These are phyloP conservation scores for Hemistola chrysoprasaria DNA, from an alignment of 2,888 invertebrate species.

Conservation along the genomic window DNA sequence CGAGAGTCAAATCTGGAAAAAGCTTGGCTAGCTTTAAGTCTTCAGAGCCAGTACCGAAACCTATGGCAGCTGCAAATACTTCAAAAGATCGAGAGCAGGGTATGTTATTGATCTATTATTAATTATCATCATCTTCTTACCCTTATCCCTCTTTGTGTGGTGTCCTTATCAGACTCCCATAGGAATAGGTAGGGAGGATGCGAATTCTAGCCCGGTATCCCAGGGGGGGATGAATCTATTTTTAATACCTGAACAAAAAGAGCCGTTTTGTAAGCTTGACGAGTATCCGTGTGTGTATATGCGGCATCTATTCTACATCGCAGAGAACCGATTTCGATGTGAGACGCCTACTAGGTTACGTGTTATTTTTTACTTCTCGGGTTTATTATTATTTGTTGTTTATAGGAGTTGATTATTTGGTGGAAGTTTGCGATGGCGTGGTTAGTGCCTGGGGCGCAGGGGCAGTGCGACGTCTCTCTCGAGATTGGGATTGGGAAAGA, in stretches of 20 bases:
- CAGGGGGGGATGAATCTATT: no score
- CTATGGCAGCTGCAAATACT: conserved; percentile 75
- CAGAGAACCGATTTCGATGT: no score
- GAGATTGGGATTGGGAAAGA: conserved; percentile 90
- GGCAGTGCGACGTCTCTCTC: conserved; percentile 91
- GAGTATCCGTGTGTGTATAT: no score
- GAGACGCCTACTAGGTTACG: no score
- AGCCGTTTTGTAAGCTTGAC: no score
- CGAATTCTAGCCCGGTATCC: no score
- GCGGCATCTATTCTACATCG: no score
- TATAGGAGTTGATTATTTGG: conserved; percentile 92
- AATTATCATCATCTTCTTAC: conserved; percentile 16
- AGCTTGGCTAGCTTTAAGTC: conserved; percentile 71
- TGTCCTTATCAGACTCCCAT: no score
- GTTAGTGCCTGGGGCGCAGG: conserved; percentile 94
- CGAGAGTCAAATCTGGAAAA: conserved; percentile 82
- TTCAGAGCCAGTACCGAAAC: conserved; percentile 73
- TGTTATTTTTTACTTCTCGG: no score
- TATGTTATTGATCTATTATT: conserved; percentile 34
- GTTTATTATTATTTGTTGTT: conserved; percentile 7
- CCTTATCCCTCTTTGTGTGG: no score
- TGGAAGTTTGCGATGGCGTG: conserved; percentile 92
- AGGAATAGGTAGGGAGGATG: no score
- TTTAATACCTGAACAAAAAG: no score
- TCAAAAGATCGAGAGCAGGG: conserved; percentile 88